Base-by-base conservation (phyloP, 2,113 vertebrate species). In the Probosciger aterrimus region DNA sequence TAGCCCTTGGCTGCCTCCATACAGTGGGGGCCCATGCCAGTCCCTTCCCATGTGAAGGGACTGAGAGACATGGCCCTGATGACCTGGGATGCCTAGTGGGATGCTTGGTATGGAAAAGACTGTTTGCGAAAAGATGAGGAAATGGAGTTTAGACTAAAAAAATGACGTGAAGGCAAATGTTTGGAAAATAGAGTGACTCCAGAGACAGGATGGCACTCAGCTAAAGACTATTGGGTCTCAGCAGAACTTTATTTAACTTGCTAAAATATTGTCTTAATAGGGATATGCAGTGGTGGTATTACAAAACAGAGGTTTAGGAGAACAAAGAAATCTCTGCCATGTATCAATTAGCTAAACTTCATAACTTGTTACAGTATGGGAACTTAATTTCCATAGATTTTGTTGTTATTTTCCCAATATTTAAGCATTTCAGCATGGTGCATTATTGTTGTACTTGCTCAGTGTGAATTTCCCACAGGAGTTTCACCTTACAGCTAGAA, bases 1-100 rank as follows among this genome's bases (percentile, higher is more conserved):
- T 33, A 70, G 27, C 4, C 4, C 13, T 10, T 53, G 31, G 16
- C 11, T 78, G 7, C 16, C 24, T 33, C 19, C 9, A 4, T 49
- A 12, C 9, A 27, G 35, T 7, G 15, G 6, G 19, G 10, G 1
- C 11, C 30, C 0, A 0, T 25, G 23, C 10, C 20, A 37, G 18
- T 30, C 6, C 5, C 2, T 31, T 75, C 14, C 14, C 10, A 6
- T 27, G 57, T 1, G 4, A 77, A 73, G 20, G 23, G 20, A 50
- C n/a, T 28, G 7, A 35, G 59, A 30, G 18, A 7, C 28, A 5
- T 37, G n/a, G 22, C 18, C 31, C 33, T 53, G n/a, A 33, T 64
- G 15, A 49, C 11, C 33, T 47, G 35, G 55, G 33, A 35, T 14
- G 17, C 41, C 9, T 31, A 6, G 16, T 50, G 17, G 31, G 20